phyloP scores from a whole-genome alignment of 2,113 vertebrate genomes.

The Prunella fulvescens region DNA sequence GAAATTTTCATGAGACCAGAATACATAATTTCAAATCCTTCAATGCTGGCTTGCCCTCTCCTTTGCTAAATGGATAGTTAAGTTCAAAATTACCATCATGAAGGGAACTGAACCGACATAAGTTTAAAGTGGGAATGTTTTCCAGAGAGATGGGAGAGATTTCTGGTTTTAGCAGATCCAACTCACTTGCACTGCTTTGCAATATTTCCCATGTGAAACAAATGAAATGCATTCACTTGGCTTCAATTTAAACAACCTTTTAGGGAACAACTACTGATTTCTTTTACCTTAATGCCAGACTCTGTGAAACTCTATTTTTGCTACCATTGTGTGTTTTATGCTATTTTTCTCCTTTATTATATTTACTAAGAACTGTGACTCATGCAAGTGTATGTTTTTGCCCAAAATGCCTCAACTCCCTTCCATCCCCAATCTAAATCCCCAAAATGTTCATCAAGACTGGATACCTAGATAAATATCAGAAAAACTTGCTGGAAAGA shows the following conservation, averaged over 20 bases:
- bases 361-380: neutral
- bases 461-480: neutral
- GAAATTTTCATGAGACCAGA: conserved; percentile 13
- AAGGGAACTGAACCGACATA: neutral
- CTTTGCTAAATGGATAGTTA: neutral
- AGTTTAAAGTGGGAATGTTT: neutral
- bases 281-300: neutral
- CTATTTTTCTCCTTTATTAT: neutral
- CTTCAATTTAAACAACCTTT: neutral
- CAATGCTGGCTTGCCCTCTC: neutral
- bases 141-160: neutral
- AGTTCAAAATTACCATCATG: neutral
- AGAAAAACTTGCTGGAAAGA: neutral
- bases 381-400: neutral
- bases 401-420: neutral
- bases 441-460: neutral
- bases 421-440: neutral
- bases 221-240: neutral
- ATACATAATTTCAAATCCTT: neutral
- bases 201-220: neutral
- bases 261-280: neutral
- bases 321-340: neutral
- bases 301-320: neutral
- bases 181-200: neutral
- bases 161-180: neutral